Evolutionary conservation across 2,888 invertebrate genomes (phyloP), one percentile per base, ranked within the genome.

Genomic region (Paralinhomoeus sp.): DNA sequence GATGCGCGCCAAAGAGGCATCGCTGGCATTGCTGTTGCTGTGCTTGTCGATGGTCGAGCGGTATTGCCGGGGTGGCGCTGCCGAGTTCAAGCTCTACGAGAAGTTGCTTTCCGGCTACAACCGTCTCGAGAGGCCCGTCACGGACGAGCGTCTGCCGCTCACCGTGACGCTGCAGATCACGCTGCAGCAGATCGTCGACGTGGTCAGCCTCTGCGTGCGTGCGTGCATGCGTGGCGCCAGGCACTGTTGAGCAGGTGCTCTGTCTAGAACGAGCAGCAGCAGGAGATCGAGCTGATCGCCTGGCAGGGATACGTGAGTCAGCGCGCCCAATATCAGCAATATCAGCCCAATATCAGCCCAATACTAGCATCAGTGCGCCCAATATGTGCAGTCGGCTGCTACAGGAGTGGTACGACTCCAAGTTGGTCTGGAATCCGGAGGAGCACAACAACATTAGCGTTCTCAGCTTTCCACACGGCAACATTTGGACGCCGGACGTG

Each of bases 401-500:
- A 5, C 12, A 27, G 27, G 27, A 27, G 27, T 27, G 27, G 27
- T 5, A 27, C 7, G 56, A 56, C 39, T 54, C 55, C 47, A 55
- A 55, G 37, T 44, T 56, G 13, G 46, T 47, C 31, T 56, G 56
- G 56, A 47, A 54, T 31, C 55, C 56, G 15, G 45, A 47, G 15
- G 48, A 52, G 7, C 55, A 54, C 45, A 27, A 27, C 27, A 12
- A 12, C 5, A 27, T 27, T 12, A 12, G 27, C 5, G 7, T 27
- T 9, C 27, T 27, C 7, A 27, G 27, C 27, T 27, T 97, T 66
- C 89, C 91, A 51, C 83, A 89, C 47, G 79, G 81, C 68, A 76
- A 81, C 61, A 72, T 97, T 57, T 97, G 93, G 97, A 89, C 85
- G 69, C 93, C 97, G 52, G 93, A 97, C 68, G 84, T 97, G 57